These are phyloP conservation scores for Margaritifera margaritifera DNA, from an alignment of 2,888 invertebrate species.

Conservation along the genomic window DNA sequence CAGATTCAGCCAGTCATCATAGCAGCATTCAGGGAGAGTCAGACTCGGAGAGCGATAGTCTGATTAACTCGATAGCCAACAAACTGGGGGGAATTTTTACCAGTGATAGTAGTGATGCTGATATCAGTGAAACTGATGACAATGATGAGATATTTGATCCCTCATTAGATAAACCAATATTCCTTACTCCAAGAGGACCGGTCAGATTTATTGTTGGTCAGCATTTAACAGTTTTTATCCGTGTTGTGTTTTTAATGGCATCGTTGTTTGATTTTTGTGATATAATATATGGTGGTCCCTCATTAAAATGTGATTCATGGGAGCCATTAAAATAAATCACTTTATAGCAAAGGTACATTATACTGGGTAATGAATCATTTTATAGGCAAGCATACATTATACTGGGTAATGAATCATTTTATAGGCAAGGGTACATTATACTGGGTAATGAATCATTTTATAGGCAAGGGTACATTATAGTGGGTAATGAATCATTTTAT, in stretches of 20 bases:
- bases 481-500: too few relatives aligned
- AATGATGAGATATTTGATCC: slow-evolving; percentile 62
- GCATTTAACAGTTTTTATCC: slow-evolving; percentile 16
- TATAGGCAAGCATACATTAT: too few relatives aligned
- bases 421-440: too few relatives aligned
- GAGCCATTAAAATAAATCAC: too few relatives aligned
- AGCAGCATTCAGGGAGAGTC: slow-evolving; percentile 70
- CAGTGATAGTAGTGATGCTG: slow-evolving; percentile 77
- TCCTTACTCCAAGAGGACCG: slow-evolving; percentile 68
- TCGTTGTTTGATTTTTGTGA: slow-evolving; percentile 6
- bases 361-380: too few relatives aligned
- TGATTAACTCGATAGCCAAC: slow-evolving; percentile 65
- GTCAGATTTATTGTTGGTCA: slow-evolving; percentile 63
- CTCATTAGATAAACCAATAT: slow-evolving; percentile 67
- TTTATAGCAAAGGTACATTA: too few relatives aligned
- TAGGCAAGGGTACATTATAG: too few relatives aligned
- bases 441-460: too few relatives aligned
- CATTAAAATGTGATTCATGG: not conserved
- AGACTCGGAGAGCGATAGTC: slow-evolving; percentile 68
- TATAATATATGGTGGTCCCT: not conserved
- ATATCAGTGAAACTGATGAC: slow-evolving; percentile 64
- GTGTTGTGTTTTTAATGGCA: slow-evolving; percentile 14
- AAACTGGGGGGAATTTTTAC: slow-evolving; percentile 79
- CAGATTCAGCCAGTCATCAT: slow-evolving; percentile 65
- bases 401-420: too few relatives aligned